These are phyloP conservation scores for Nematopogon swammerdamellus DNA, from an alignment of 2,888 invertebrate species.

Conservation along the genomic window DNA sequence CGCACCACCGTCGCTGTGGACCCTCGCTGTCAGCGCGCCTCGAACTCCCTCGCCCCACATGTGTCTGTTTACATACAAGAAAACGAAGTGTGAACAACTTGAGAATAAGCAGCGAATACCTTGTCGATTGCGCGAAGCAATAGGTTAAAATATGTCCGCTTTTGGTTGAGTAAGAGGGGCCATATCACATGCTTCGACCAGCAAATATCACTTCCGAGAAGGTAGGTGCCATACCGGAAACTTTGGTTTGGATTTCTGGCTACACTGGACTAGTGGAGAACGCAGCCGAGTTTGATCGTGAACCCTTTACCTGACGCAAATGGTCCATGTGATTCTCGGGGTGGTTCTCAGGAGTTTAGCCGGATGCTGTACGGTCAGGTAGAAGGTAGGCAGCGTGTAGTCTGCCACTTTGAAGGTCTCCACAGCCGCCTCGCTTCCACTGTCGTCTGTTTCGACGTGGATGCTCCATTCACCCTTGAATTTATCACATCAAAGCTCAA, in stretches of 20 bases:
- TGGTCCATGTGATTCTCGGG: constrained; percentile 43
- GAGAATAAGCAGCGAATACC: too few relatives aligned
- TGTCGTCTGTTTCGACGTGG: constrained; percentile 15
- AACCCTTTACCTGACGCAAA: constrained; percentile 52
- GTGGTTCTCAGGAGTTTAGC: constrained; percentile 34
- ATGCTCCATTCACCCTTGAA: constrained; percentile 23
- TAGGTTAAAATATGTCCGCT: too few relatives aligned
- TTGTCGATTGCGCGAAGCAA: too few relatives aligned
- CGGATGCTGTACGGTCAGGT: constrained; percentile 49
- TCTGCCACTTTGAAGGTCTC: constrained; percentile 47
- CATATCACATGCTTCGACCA: too few relatives aligned
- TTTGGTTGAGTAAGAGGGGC: too few relatives aligned
- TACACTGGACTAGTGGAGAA: too few relatives aligned
- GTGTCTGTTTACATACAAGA: constrained; percentile 21
- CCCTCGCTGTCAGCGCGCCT: constrained; percentile 43
- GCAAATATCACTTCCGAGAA: too few relatives aligned
- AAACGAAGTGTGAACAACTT: too few relatives aligned
- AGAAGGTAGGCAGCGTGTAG: constrained; percentile 59
- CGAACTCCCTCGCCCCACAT: constrained; percentile 51
- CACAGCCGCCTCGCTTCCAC: constrained; percentile 8
- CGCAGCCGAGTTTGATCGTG: too few relatives aligned
- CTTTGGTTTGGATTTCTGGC: too few relatives aligned
- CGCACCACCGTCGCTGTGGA: constrained; percentile 25
- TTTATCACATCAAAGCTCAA: too few relatives aligned
- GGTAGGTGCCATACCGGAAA: too few relatives aligned